Evolutionary conservation across 2,888 invertebrate species (phyloP).

Genomic region (Panopea generosa): DNA sequence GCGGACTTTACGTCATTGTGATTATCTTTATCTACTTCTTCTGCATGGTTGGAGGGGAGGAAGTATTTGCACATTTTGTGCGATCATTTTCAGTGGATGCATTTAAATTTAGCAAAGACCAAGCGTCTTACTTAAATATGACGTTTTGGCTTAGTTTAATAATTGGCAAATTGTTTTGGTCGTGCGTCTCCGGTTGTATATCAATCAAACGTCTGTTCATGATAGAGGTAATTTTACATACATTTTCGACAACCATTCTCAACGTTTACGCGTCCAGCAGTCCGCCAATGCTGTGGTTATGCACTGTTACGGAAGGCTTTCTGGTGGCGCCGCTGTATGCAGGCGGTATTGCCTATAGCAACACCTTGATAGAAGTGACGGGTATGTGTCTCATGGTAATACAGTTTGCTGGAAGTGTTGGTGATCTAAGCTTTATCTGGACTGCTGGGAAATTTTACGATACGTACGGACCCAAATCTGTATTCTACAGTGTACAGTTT

Average conservation of each 20-base stretch:
- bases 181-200: constrained; percentile 1
- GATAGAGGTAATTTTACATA: constrained; percentile 6
- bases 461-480: constrained; percentile 23
- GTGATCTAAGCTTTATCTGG: constrained; percentile 35
- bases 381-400: constrained; percentile 42
- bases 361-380: constrained; percentile 32
- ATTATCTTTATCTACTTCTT: constrained; percentile 22
- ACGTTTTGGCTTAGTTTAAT: constrained; percentile 36
- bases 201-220: constrained; percentile 8
- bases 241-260: neutral
- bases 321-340: constrained; percentile 26
- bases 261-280: constrained; percentile 16
- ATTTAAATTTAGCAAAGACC: constrained; percentile 22
- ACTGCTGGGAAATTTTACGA: constrained; percentile 27
- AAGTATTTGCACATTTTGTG: constrained; percentile 30
- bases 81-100: constrained; percentile 39
- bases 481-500: constrained; percentile 35
- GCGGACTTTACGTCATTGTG: constrained; percentile 24
- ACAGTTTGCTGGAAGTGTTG: constrained; percentile 24
- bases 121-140: constrained; percentile 38
- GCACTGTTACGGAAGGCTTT: constrained; percentile 24
- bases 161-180: constrained; percentile 9
- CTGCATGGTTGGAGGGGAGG: constrained; percentile 27
- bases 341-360: constrained; percentile 30
- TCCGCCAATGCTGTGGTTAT: constrained; percentile 22